Base-by-base conservation (phyloP, 2,113 vertebrate species). In the Cynopterus brachyotis region DNA sequence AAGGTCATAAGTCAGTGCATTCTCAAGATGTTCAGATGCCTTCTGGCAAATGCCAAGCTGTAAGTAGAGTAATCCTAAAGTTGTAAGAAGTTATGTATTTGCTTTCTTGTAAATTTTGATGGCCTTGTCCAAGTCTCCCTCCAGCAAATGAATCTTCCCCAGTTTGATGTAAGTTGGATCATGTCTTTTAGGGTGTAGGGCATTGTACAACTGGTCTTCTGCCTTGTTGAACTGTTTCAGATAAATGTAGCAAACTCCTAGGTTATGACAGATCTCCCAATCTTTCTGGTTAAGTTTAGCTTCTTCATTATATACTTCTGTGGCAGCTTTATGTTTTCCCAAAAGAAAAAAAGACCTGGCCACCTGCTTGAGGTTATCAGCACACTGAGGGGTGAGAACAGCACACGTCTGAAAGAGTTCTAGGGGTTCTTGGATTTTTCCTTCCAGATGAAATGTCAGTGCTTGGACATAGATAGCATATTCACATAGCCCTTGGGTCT, bases 321-420 rank as follows among this genome's bases (percentile, higher is more conserved):
- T 99, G 40, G 99, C 99, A 90, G 99, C 99, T 98, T 99, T 99
- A 98, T 99, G 99, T 96, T 99, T 99, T 95, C 99, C 99, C 98
- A 99, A 96, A 94, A 99, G 99, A 98, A 99, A 99, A 98, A 99
- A 98, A 1, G 99, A 99, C 95, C 99, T 98, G 67, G 99, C 99
- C 98, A 99, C 99, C 98, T 99, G 99, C 98, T 99, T 99, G 95
- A 99, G 99, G 98, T 99, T 99, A 98, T 99, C 99, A 26, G 99
- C 90, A 24, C 98, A 99, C 95, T 98, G 99, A 94, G 99, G 99
- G 98, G 99, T 99, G 96, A 99, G 99, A 95, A 99, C 98, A 92
- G 99, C 99, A 94, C 99, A 99, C 1, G 99, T 99, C 99, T 99
- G 99, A 96, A 99, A 99, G 92, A 99, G 99, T 98, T 99, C 99